Base-by-base conservation (phyloP, 1,140 invertebrate species). In the Andrena cerasifolii region DNA sequence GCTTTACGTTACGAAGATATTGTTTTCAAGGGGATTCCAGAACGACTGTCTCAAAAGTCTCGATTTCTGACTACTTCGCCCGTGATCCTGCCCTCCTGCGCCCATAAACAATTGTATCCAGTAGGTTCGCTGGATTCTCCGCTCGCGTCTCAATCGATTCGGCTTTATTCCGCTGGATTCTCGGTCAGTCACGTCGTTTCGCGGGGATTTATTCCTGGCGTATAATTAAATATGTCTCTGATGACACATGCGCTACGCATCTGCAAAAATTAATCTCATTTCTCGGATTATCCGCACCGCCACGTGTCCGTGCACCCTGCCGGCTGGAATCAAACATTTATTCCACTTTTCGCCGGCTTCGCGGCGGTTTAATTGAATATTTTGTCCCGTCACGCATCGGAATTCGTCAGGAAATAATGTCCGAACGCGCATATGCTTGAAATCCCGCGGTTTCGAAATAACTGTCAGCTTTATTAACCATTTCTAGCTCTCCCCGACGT, bases 191-290 rank as follows among this genome's bases (percentile, higher is more conserved):
- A 3, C 12, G 5, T 31, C 8, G 8, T n/a, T 16, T 18, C 24
- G 18, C 14, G 14, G 16, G 10, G 31, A 10, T 21, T 59, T 8
- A 40, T 68, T 26, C 24, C 12, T 7, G 12, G 16, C 14, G 36
- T 33, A 12, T 36, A 51, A 62, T 72, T 62, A 36, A 72, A n/a
- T 47, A 24, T 8, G 3, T 8, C 1, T 5, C 2, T 31, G 12
- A 33, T 61, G 43, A 47, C 43, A 28, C 21, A 10, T 36, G 26
- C 18, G 49, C 28, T 3, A 31, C 40, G 62, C 73, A 68, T 80
- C 83, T 73, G 56, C 58, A 83, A 80, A 80, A 85, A 83, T 75
- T 67, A 85, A 83, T 83, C 71, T 43, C 31, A 47, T 51, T 56
- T 36, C 58, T 63, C 53, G 36, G 78, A 84, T 68, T 81, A 79